Conservation (phyloP, 1,140 invertebrate genomes). For the Pissodes strobi region DNA sequence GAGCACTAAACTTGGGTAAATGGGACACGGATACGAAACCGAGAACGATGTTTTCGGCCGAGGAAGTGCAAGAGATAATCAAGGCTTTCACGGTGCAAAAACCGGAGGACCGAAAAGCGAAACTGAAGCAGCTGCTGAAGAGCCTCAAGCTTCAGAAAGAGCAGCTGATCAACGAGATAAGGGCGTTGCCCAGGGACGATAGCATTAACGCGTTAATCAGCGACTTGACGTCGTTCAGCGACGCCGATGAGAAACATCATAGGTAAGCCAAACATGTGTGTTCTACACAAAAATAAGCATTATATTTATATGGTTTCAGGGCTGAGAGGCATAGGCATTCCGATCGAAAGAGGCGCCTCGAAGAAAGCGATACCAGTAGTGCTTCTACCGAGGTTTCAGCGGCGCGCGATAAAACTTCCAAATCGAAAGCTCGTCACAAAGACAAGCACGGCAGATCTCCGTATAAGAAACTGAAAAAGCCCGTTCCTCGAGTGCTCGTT, state of each 20-base stretch:
- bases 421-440: not conserved
- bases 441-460: constrained; percentile 12
- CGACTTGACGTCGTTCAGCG: constrained; percentile 36
- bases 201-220: constrained; percentile 34
- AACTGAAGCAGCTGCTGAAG: constrained; percentile 44
- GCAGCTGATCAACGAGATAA: constrained; percentile 48
- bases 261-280: not conserved
- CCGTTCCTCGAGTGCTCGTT: constrained; percentile 34
- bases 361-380: constrained; percentile 25
- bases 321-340: not conserved
- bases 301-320: not conserved
- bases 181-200: constrained; percentile 38
- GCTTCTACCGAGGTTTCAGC: constrained; percentile 17
- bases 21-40: constrained; percentile 38
- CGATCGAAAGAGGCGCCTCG: not conserved
- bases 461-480: constrained; percentile 27
- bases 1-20: constrained; percentile 34
- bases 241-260: constrained; percentile 14
- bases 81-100: constrained; percentile 33
- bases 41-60: constrained; percentile 36
- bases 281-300: not conserved
- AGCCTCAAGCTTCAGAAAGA: constrained; percentile 49
- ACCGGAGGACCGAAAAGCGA: constrained; percentile 31
- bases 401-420: constrained; percentile 5
- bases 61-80: constrained; percentile 41